A percentile compares a stretch with the other conserved stretches of the same genome.
Evolutionary conservation across 2,797 vertebrate species (phyloP).

Genomic region (Tokudaia muenninki): DNA sequence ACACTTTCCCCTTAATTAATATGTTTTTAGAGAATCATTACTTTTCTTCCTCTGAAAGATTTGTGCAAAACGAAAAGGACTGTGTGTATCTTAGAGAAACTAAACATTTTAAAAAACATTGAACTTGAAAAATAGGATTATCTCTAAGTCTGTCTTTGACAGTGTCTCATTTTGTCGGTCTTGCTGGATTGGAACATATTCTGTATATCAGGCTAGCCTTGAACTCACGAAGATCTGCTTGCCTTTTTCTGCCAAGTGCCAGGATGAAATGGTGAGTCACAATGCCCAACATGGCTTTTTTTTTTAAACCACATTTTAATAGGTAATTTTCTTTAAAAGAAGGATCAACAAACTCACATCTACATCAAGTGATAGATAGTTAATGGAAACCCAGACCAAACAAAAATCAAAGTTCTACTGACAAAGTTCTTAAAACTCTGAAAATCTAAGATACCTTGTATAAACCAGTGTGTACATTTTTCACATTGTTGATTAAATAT

Average conservation of each 20-base stretch:
- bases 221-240: background rate
- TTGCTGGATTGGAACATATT: background rate
- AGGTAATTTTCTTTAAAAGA: slow-evolving; percentile 18
- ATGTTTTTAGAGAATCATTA: slow-evolving; percentile 41
- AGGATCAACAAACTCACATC: background rate
- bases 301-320: slow-evolving; percentile 26
- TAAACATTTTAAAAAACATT: slow-evolving; percentile 52
- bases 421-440: background rate
- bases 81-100: background rate
- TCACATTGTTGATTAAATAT: background rate
- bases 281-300: background rate
- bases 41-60: slow-evolving; percentile 63
- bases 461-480: background rate
- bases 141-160: background rate
- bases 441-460: background rate
- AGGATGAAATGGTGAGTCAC: background rate
- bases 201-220: background rate
- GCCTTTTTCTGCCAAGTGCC: background rate
- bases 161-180: background rate
- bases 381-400: background rate
- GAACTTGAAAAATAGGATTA: slow-evolving; percentile 5
- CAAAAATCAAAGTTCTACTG: background rate
- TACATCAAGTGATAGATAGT: background rate
- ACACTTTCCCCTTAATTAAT: background rate
- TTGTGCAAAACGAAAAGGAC: background rate